Conservation (phyloP, 2,113 vertebrate species). For the Tonatia bakeri region DNA sequence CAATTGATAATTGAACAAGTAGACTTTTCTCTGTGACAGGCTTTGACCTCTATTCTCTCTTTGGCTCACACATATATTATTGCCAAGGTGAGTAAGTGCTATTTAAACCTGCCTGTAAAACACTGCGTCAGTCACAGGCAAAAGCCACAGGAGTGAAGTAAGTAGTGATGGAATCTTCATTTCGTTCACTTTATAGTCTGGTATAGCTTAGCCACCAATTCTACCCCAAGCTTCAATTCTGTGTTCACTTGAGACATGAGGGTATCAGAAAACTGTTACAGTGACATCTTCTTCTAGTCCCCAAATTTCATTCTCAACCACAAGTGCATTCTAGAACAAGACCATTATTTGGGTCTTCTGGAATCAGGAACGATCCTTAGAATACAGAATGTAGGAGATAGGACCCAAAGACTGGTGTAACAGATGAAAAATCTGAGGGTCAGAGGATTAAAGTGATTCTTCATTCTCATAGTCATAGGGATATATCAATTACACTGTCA, state of each 20-base stretch:
- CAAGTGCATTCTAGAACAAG: not conserved
- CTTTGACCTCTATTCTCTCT: not conserved
- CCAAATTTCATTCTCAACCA: not conserved
- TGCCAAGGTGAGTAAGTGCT: not conserved
- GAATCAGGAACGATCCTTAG: not conserved
- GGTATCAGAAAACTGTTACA: not conserved
- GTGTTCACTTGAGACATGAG: not conserved
- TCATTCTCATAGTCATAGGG: not conserved
- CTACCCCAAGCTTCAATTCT: not conserved
- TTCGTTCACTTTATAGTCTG: not conserved
- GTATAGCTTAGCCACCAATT: not conserved
- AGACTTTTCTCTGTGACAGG: not conserved
- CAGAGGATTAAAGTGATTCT: not conserved
- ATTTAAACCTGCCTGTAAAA: not conserved
- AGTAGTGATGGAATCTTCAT: not conserved
- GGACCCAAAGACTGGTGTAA: not conserved
- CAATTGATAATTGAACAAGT: not conserved
- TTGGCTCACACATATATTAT: not conserved
- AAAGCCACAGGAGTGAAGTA: not conserved
- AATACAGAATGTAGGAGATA: not conserved
- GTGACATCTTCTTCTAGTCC: not conserved
- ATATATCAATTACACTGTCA: not conserved
- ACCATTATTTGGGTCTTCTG: not conserved
- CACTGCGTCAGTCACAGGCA: not conserved
- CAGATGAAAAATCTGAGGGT: not conserved